Evolutionary conservation across 1,140 invertebrate genomes (phyloP).

Genomic region (Bicyclus anynana): DNA sequence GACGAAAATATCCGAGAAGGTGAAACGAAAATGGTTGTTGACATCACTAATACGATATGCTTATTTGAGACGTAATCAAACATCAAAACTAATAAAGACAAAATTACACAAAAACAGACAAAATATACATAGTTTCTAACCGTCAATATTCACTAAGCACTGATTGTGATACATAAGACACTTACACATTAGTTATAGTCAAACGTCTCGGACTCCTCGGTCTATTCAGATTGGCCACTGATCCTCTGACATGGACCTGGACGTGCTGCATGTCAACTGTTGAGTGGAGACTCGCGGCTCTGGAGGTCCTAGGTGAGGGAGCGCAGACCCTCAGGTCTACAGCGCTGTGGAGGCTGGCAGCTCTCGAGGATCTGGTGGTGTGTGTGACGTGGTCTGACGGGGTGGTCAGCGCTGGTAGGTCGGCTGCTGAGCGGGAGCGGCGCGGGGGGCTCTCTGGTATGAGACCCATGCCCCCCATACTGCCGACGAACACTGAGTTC

Average conservation of each 20-base stretch:
- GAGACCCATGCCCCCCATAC: conserved; percentile 79
- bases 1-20: too few relatives aligned
- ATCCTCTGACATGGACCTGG: conserved; percentile 62
- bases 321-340: conserved; percentile 55
- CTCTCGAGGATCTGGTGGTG: conserved; percentile 55
- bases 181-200: conserved; percentile 65
- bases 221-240: conserved; percentile 51
- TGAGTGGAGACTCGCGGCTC: conserved; percentile 62
- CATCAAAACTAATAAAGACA: too few relatives aligned
- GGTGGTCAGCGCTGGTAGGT: conserved; percentile 85
- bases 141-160: background rate
- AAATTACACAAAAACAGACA: conserved; percentile 4
- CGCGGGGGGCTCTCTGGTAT: conserved; percentile 81
- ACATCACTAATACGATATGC: too few relatives aligned
- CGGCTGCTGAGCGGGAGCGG: conserved; percentile 88
- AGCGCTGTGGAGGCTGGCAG: conserved; percentile 62
- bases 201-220: conserved; percentile 58
- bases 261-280: conserved; percentile 58
- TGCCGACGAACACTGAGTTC: conserved; percentile 91
- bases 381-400: conserved; percentile 66
- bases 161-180: background rate
- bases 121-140: conserved; percentile 6
- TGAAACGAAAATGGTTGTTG: too few relatives aligned
- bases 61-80: too few relatives aligned
- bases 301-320: conserved; percentile 55